Evolutionary conservation across 2,113 vertebrate genomes (phyloP).

Genomic region (Melanerpes formicivorus): DNA sequence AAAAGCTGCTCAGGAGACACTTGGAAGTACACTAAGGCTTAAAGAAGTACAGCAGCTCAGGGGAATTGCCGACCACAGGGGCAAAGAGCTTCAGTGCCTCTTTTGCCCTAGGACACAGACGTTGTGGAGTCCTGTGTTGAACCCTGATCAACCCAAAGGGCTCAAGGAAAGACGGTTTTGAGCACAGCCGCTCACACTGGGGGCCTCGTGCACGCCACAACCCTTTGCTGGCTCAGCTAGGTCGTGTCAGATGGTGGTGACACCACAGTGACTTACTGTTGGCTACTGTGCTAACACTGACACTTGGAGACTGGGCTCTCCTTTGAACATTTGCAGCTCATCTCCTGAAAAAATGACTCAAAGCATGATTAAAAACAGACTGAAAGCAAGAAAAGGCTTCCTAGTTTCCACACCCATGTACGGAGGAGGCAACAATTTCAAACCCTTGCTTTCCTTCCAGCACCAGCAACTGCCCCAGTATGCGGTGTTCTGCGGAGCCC

Average conservation of each 20-base stretch:
- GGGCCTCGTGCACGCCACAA: background rate
- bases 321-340: constrained; percentile 13
- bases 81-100: background rate
- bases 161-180: background rate
- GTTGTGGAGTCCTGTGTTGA: background rate
- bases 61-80: background rate
- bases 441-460: constrained; percentile 36
- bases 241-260: background rate
- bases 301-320: constrained; percentile 19
- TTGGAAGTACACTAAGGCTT: constrained; percentile 11
- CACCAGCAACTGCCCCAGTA: background rate
- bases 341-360: constrained; percentile 45
- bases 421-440: constrained; percentile 56
- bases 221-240: background rate
- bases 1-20: constrained; percentile 20
- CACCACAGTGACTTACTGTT: constrained; percentile 52
- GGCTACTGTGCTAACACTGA: constrained; percentile 22
- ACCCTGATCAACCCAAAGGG: background rate
- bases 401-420: constrained; percentile 9
- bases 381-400: constrained; percentile 57
- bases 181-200: background rate
- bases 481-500: background rate
- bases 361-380: constrained; percentile 26
- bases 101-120: background rate
- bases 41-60: constrained; percentile 10